Evolutionary conservation across 2,888 invertebrate genomes (phyloP), one percentile per base, ranked within the genome.

Genomic region (Synergus laeviventris): DNA sequence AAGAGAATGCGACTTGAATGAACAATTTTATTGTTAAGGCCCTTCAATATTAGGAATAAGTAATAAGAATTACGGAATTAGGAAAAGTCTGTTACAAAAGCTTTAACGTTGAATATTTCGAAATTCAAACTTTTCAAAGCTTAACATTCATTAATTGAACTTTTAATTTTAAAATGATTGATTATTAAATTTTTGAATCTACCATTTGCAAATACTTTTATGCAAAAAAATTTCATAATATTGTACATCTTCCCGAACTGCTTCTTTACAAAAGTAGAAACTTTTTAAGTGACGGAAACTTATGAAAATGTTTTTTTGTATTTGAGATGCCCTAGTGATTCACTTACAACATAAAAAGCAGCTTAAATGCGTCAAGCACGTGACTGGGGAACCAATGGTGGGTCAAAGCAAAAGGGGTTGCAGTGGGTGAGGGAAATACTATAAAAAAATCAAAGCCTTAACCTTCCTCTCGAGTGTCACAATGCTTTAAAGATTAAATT

Each of bases 361-460:
- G 54, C 78, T 79, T 80, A 83, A 83, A 84, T 81, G 81, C 80
- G 60, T 76, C 56, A 66, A 73, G 80, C 81, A 83, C 83, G 84
- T 84, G 83, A 81, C 83, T 74, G 39, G 84, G 78, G 81, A 85
- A 76, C 66, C 83, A 76, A 84, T 81, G 76, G 56, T 38, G 79
- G 79, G 81, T 81, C 80, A 82, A 75, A 77, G 74, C 80, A 80
- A 81, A 81, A 81, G 74, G 61, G 66, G 77, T 76, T 16, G 12
- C 66, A 49, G 5, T 64, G 60, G 73, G 60, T 60, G 73, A 76
- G 78, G 74, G 77, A 78, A 66, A 66, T 66, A 66, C 21, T 45
- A 39, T 45, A 42, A 42, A 66, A 61, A 45, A 66, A 24, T 42
- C 21, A 24, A 8, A 21, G 66, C 16, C 24, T 64, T 14, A 64